phyloP scores from a whole-genome alignment of 2,888 invertebrate genomes.

The Tanytarsus gracilentus region DNA sequence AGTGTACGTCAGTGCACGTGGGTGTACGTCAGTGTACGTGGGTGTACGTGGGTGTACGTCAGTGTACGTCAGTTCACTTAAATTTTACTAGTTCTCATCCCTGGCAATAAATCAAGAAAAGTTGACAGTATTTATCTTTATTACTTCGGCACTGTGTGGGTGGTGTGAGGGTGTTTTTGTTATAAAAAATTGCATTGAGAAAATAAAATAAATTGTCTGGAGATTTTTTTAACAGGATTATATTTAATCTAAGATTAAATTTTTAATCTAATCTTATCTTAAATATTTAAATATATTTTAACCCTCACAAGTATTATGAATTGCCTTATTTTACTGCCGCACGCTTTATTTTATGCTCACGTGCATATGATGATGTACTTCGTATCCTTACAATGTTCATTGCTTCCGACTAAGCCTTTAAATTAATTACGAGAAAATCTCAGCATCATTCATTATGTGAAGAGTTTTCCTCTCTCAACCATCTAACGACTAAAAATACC shows the following conservation, averaged over 20 bases:
- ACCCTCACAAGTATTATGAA: background rate
- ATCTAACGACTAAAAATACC: background rate
- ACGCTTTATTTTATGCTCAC: background rate
- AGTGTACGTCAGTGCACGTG: too few species aligned
- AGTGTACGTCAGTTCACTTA: background rate
- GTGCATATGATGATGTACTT: conserved; percentile 10
- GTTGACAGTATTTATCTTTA: conserved; percentile 23
- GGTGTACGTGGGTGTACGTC: background rate
- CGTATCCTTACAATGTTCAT: background rate
- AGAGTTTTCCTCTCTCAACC: too few species aligned
- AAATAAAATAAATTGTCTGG: too few species aligned
- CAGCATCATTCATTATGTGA: conserved; percentile 24
- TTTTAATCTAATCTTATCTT: too few species aligned
- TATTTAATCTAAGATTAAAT: too few species aligned
- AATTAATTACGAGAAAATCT: conserved; percentile 28
- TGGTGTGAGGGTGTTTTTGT: conserved; percentile 14
- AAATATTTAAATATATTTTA: too few species aligned
- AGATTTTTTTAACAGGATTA: too few species aligned
- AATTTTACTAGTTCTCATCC: too few species aligned
- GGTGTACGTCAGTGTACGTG: too few species aligned
- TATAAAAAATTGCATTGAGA: too few species aligned
- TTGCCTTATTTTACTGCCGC: too few species aligned
- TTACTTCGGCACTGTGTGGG: conserved; percentile 22
- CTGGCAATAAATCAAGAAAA: conserved; percentile 18
- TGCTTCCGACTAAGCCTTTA: conserved; percentile 12